phyloP scores from a whole-genome alignment of 2,888 invertebrate species.

The Strigamia maritima region DNA sequence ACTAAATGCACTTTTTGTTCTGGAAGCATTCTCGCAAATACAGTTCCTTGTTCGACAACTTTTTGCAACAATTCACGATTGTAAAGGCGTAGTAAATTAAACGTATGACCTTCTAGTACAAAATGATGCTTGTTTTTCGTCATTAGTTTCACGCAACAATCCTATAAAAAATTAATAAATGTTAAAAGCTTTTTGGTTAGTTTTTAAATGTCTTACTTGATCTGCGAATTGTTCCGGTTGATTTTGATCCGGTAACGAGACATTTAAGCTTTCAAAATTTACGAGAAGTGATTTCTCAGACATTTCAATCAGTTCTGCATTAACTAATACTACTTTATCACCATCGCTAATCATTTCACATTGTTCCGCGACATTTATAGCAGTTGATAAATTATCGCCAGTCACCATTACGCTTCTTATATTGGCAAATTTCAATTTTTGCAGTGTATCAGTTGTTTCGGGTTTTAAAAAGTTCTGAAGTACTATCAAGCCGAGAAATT shows the following conservation, averaged over 20 bases:
- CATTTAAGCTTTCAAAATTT: not conserved
- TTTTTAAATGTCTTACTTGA: not conserved
- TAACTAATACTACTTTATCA: constrained; percentile 60
- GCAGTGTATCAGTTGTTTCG: constrained; percentile 71
- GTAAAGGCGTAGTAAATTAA: constrained; percentile 51
- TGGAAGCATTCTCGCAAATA: constrained; percentile 54
- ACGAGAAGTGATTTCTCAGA: not conserved
- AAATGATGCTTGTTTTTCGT: constrained; percentile 44
- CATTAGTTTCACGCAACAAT: not conserved
- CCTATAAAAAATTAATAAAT: not conserved
- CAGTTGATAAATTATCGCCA: constrained; percentile 74
- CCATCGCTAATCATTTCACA: constrained; percentile 73
- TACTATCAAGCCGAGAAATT: constrained; percentile 72
- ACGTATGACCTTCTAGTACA: constrained; percentile 54
- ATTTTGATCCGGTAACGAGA: not conserved
- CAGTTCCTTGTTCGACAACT: constrained; percentile 46
- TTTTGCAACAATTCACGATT: constrained; percentile 50
- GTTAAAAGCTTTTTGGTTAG: not conserved
- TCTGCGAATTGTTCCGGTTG: not conserved
- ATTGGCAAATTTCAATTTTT: constrained; percentile 67
- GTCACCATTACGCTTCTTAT: constrained; percentile 86
- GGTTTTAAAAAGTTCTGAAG: constrained; percentile 84
- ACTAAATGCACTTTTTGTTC: constrained; percentile 72
- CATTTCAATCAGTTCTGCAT: not conserved
- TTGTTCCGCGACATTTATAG: constrained; percentile 85